Evolutionary conservation across 2,113 vertebrate genomes (phyloP).

Genomic region (Oostethus manadensis): DNA sequence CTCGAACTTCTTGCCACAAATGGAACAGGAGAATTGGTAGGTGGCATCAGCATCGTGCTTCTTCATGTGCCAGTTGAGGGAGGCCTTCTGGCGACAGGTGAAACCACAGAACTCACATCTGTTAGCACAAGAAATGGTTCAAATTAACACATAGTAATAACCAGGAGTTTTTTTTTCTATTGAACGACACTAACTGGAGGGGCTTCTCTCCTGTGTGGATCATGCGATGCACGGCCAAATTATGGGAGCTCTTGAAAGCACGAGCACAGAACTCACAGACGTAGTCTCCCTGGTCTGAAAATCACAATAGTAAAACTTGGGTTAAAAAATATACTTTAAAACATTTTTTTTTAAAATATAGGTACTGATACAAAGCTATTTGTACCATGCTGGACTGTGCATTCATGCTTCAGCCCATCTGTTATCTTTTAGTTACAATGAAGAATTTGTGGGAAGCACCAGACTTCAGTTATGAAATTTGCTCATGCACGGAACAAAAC

Average conservation of each 20-base stretch:
- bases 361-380: no score
- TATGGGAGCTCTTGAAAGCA: constrained; percentile 97
- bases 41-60: constrained; percentile 95
- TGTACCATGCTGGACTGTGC: no score
- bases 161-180: no score
- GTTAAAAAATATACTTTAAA: no score
- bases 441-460: no score
- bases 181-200: constrained; percentile 81
- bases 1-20: constrained; percentile 98
- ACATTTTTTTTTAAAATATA: no score
- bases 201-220: constrained; percentile 98
- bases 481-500: no score
- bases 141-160: not conserved
- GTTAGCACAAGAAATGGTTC: not conserved
- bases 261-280: constrained; percentile 98
- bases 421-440: no score
- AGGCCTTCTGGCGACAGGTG: constrained; percentile 97
- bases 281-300: constrained; percentile 90
- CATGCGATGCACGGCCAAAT: constrained; percentile 96
- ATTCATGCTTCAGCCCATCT: no score
- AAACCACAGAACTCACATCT: constrained; percentile 98
- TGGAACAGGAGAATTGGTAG: constrained; percentile 97
- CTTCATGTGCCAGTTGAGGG: constrained; percentile 99
- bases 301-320: not conserved
- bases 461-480: no score